Base-by-base conservation (phyloP, 1,140 invertebrate genomes). In the Melitaea cinxia region DNA sequence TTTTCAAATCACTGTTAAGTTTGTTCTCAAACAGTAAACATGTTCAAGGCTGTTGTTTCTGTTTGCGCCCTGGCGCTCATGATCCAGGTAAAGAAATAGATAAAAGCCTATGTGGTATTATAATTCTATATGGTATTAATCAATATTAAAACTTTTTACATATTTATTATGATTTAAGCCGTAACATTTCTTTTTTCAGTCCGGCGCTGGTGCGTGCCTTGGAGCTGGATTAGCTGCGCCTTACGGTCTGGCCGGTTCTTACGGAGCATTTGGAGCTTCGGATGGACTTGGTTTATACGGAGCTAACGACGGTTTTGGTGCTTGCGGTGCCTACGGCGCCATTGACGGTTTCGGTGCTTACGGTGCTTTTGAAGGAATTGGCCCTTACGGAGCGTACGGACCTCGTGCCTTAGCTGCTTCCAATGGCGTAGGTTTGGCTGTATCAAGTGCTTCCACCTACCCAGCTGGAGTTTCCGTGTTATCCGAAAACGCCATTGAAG, bases 71-170 rank as follows among this genome's bases (percentile, higher is more conserved):
- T 73, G n/a, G 68, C 68, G 21, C 61, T 78, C 21, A 50, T 77
- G 9, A 42, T 71, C 14, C 73, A 82, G 71, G 80, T 81, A 71
- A 60, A 30, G n/a, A n/a, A n/a, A n/a, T n/a, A n/a, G n/a, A n/a
- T 35, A 39, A 15, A 39, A 14, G 2, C 12, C 9, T n/a, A n/a
- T n/a, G n/a, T n/a, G n/a, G n/a, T n/a, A n/a, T n/a, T n/a, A n/a
- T n/a, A n/a, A n/a, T n/a, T n/a, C n/a, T n/a, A n/a, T n/a, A n/a
- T n/a, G n/a, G n/a, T n/a, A n/a, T n/a, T n/a, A n/a, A n/a, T n/a
- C n/a, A n/a, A n/a, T n/a, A n/a, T n/a, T n/a, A n/a, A n/a, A n/a
- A n/a, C n/a, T n/a, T n/a, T n/a, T n/a, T n/a, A n/a, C n/a, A n/a
- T n/a, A n/a, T n/a, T n/a, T n/a, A n/a, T n/a, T n/a, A n/a, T n/a